Percentiles rank a stretch among this genome's conserved stretches.
phyloP scores from a whole-genome alignment of 2,113 vertebrate genomes.

The Platichthys stellatus region DNA sequence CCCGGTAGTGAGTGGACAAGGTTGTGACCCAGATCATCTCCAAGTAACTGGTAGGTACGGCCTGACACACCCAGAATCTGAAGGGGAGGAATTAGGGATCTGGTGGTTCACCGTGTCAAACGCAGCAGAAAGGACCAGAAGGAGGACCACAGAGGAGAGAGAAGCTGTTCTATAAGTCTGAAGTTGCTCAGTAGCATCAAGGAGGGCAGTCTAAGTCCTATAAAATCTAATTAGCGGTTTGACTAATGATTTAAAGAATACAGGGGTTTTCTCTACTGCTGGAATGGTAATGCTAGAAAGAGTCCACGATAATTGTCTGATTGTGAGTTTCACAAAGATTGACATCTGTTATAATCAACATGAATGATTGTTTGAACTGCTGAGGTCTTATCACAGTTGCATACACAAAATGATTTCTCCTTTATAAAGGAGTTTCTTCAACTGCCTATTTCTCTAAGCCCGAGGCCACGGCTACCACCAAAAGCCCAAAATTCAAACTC shows the following conservation, averaged over 20 bases:
- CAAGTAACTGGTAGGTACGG: too few relatives aligned
- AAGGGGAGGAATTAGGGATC: too few relatives aligned
- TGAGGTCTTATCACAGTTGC: background rate
- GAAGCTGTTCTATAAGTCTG: too few relatives aligned
- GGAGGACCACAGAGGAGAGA: too few relatives aligned
- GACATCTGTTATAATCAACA: background rate
- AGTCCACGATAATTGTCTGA: background rate
- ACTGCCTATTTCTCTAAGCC: background rate
- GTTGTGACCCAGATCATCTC: too few relatives aligned
- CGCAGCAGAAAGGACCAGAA: too few relatives aligned
- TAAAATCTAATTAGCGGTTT: background rate
- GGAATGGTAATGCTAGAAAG: background rate
- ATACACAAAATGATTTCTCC: background rate
- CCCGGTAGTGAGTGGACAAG: too few relatives aligned
- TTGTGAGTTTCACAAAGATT: background rate
- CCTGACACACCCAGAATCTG: too few relatives aligned
- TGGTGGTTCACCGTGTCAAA: too few relatives aligned
- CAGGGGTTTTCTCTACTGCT: background rate
- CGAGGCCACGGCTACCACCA: background rate
- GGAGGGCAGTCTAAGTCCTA: too few relatives aligned
- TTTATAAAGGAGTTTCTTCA: background rate
- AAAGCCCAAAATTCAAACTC: slow-evolving; percentile 2
- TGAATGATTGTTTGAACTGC: background rate
- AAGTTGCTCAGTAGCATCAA: too few relatives aligned
- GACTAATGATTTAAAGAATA: background rate